Conservation (phyloP, 92 coral and sea anemone genomes). For the Epizoanthus rinbou region DNA sequence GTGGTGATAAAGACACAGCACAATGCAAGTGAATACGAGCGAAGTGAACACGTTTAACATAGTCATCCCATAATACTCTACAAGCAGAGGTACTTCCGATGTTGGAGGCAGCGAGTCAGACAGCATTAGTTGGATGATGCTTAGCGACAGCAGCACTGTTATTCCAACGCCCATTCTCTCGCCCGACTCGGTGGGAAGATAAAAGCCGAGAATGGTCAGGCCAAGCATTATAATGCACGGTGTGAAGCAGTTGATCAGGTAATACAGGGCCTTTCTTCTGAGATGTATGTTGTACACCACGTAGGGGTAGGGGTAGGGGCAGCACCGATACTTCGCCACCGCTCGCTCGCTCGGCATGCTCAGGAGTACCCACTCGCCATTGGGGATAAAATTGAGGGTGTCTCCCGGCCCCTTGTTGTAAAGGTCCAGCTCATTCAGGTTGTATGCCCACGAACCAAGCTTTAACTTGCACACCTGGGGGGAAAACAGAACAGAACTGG, state of each 20-base stretch:
- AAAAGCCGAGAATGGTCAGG: slow-evolving; percentile 77
- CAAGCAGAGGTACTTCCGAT: slow-evolving; percentile 84
- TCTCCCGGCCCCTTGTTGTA: slow-evolving; percentile 77
- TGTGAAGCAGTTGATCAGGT: slow-evolving; percentile 80
- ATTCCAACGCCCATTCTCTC: slow-evolving; percentile 94
- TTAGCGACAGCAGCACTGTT: slow-evolving; percentile 80
- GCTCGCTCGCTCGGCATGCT: slow-evolving; percentile 80
- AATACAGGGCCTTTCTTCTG: slow-evolving; percentile 78
- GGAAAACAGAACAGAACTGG: background rate
- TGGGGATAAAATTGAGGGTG: slow-evolving; percentile 69
- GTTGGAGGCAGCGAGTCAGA: slow-evolving; percentile 90
- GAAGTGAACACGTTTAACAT: slow-evolving; percentile 84
- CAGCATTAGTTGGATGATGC: slow-evolving; percentile 85
- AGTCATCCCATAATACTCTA: slow-evolving; percentile 82
- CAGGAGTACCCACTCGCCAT: slow-evolving; percentile 86
- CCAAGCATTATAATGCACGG: slow-evolving; percentile 92
- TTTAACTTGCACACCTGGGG: slow-evolving; percentile 72
- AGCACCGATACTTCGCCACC: slow-evolving; percentile 77
- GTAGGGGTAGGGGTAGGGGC: slow-evolving; percentile 77
- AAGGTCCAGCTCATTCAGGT: slow-evolving; percentile 72
- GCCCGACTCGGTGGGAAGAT: slow-evolving; percentile 82
- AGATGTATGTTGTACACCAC: slow-evolving; percentile 79
- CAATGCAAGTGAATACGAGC: slow-evolving; percentile 77
- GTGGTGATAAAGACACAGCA: slow-evolving; percentile 69
- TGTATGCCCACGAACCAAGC: slow-evolving; percentile 90